Conservation (phyloP, 2,113 vertebrate species). For the Gavia stellata region DNA sequence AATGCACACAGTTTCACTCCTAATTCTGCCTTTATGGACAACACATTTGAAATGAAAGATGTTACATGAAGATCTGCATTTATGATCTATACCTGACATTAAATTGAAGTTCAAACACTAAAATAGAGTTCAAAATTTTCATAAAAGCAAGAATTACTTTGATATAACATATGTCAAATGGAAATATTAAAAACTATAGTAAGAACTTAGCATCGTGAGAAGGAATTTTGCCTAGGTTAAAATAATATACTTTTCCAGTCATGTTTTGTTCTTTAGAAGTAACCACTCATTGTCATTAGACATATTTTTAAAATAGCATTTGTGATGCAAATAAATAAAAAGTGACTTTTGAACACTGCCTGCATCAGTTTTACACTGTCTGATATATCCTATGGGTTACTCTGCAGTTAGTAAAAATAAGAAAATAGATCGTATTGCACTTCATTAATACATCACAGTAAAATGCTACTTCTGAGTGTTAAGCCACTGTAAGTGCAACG, state of each 20-base stretch:
- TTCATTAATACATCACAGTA: not conserved
- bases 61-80: not conserved
- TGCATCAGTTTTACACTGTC: not conserved
- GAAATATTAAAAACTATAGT: not conserved
- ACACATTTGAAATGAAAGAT: not conserved
- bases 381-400: not conserved
- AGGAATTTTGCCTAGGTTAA: not conserved
- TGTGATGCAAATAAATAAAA: not conserved
- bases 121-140: not conserved
- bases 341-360: not conserved
- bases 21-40: not conserved
- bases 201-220: not conserved
- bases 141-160: not conserved
- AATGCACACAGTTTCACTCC: not conserved
- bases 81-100: not conserved
- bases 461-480: not conserved
- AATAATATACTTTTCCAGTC: not conserved
- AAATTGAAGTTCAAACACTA: not conserved
- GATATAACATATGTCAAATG: rapidly evolving
- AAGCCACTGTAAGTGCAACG: not conserved
- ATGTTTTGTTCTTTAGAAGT: not conserved
- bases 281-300: not conserved
- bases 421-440: not conserved
- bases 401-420: not conserved
- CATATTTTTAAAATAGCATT: not conserved